Percentiles rank a stretch among this genome's conserved stretches.
phyloP scores from a whole-genome alignment of 2,113 vertebrate species.

The Ellobius talpinus region DNA sequence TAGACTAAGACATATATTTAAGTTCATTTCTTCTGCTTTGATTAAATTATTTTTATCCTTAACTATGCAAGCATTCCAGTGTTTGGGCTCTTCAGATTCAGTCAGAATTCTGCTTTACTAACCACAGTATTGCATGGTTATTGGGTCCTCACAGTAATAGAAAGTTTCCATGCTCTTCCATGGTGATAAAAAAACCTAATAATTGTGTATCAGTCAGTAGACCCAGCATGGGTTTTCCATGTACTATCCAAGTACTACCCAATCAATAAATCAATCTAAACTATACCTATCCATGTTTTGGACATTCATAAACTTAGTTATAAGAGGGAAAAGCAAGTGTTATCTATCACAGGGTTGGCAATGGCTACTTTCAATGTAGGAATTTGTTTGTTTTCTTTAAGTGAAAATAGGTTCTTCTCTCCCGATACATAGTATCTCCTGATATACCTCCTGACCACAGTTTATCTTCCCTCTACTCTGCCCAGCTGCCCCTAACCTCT shows the following conservation, averaged over 20 bases:
- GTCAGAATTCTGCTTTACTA: not conserved
- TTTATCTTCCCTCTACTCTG: rapidly evolving
- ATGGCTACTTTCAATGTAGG: not conserved
- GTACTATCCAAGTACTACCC: not conserved
- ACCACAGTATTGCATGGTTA: no score
- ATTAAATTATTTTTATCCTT: constrained; percentile 48
- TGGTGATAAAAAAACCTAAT: not conserved
- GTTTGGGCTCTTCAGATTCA: constrained; percentile 29
- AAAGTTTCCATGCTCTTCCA: not conserved
- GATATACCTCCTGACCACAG: not conserved
- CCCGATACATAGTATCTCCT: not conserved
- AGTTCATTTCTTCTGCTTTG: constrained; percentile 45
- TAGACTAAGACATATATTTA: constrained; percentile 17
- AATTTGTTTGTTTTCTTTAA: not conserved
- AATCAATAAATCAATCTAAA: not conserved
- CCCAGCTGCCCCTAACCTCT: not conserved
- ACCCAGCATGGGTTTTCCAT: not conserved
- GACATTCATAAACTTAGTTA: not conserved
- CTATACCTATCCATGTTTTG: not conserved
- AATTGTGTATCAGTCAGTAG: not conserved
- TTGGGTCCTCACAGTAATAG: not conserved
- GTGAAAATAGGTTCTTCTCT: not conserved
- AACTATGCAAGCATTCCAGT: constrained; percentile 12
- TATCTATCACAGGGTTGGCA: not conserved
- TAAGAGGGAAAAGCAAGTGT: not conserved